Evolutionary conservation across 2,888 invertebrate genomes (phyloP).

Genomic region (Ametastegia equiseti): DNA sequence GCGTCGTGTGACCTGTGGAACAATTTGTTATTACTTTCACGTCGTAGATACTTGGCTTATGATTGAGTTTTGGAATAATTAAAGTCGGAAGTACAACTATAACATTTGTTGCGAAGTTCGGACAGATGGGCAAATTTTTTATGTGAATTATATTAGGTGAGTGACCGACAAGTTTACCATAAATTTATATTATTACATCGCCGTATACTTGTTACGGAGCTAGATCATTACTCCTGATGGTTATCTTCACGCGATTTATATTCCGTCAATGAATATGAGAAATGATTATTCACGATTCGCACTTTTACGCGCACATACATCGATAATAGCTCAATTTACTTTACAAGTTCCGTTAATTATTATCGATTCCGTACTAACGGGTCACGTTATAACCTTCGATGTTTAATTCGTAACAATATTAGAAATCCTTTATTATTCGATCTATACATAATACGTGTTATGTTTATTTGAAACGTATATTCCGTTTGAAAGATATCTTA

Average conservation of each 20-base stretch:
- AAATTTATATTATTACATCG: neutral
- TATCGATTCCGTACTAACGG: neutral
- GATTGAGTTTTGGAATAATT: constrained; percentile 6
- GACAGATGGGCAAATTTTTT: constrained; percentile 19
- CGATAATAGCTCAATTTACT: neutral
- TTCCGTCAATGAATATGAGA: neutral
- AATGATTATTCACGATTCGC: neutral
- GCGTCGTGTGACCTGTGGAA: neutral
- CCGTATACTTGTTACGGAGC: neutral
- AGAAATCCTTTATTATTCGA: neutral
- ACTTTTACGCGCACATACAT: no score
- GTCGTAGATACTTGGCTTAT: neutral
- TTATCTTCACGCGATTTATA: neutral
- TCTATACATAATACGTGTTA: neutral
- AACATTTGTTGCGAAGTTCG: neutral
- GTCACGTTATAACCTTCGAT: constrained; percentile 3
- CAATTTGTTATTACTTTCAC: constrained; percentile 39
- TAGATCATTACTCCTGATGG: constrained; percentile 2
- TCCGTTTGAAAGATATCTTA: constrained; percentile 6
- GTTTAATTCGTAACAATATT: neutral
- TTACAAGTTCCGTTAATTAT: neutral
- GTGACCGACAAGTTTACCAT: neutral
- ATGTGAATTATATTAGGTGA: constrained; percentile 15
- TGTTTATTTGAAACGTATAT: neutral
- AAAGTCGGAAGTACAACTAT: neutral